Percentiles rank a stretch among this genome's conserved stretches.
phyloP scores from a whole-genome alignment of 2,888 invertebrate species.

The Epsilonema sp. region DNA sequence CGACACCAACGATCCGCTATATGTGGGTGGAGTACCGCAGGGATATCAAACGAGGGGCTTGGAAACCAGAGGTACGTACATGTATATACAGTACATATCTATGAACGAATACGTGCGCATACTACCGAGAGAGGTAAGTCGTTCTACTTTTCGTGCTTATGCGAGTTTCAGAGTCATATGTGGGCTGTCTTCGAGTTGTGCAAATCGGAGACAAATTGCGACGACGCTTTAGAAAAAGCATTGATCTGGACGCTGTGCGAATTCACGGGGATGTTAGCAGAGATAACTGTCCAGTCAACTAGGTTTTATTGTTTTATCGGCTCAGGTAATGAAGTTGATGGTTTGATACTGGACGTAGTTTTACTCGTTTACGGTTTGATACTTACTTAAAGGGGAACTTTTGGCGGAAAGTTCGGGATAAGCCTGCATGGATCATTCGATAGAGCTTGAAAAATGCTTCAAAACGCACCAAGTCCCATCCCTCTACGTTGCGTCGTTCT shows the following conservation, averaged over 20 bases:
- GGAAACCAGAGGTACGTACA: slow-evolving; percentile 18
- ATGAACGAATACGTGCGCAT: neutral
- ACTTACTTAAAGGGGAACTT: too few relatives aligned
- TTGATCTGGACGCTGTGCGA: neutral
- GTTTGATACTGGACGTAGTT: neutral
- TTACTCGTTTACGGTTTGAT: neutral
- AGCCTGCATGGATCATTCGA: too few relatives aligned
- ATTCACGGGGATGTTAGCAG: neutral
- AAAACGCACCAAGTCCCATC: too few relatives aligned
- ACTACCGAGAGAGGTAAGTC: neutral
- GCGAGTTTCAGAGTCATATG: slow-evolving; percentile 21
- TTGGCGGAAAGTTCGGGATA: too few relatives aligned
- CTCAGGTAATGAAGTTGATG: too few relatives aligned
- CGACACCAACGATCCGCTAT: slow-evolving; percentile 62
- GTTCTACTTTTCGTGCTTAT: slow-evolving; percentile 13
- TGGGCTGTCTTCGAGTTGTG: slow-evolving; percentile 22
- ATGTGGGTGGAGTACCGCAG: slow-evolving; percentile 63
- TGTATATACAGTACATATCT: neutral
- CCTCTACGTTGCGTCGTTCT: too few relatives aligned
- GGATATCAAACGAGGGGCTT: slow-evolving; percentile 24
- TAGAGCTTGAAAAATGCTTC: too few relatives aligned
- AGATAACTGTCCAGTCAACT: neutral
- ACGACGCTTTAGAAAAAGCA: neutral
- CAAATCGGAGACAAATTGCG: slow-evolving; percentile 12
- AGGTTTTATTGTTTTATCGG: too few relatives aligned